Base-by-base conservation (phyloP, 2,797 vertebrate species). In the Paratrypauchen microcephalus region DNA sequence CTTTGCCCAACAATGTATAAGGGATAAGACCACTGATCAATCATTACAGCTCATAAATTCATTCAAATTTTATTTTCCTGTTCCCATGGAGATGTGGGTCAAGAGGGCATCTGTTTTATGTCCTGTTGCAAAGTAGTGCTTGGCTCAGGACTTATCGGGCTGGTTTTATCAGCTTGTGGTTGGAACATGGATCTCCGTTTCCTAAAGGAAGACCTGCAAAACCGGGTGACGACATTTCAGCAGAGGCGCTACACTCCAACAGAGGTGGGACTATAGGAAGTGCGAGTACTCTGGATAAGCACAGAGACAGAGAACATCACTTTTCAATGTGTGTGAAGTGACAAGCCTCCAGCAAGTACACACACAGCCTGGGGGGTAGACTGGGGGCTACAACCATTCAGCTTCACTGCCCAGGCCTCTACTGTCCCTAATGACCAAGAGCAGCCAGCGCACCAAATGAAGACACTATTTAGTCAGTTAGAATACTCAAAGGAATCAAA, bases 91-190 rank as follows among this genome's bases (percentile, higher is more conserved):
- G 73, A 87, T 76, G 66, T 58, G 48, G 86, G 83, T 91, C 87
- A 88, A 78, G 57, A 84, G 83, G 83, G 89, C 83, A 86, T 91
- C 92, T 94, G 93, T 81, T 91, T 92, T 80, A 74, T 92, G 90
- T 93, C 91, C 93, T 72, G 82, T 79, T 75, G 75, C 79, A 78
- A 84, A 74, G 83, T 80, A 85, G 69, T 83, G 86, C 87, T 90
- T 89, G 69, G 78, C 79, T 78, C 45, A 47, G 72, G 73, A 90
- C 90, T 93, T 93, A 93, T 94, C 92, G 59, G 65, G 71, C 70
- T 77, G 45, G 73, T 61, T 80, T 78, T 91, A 90, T 91, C 87
- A 88, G 87, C 73, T 73, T 77, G 74, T 80, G 75, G 86, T 85
- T 69, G 8, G 78, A 91, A 90, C 89, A 91, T 59, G 77, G 82